A percentile compares a stretch with the other conserved stretches of the same genome.
Conservation (phyloP, 2,113 vertebrate species). For the Ceratotherium simum region DNA sequence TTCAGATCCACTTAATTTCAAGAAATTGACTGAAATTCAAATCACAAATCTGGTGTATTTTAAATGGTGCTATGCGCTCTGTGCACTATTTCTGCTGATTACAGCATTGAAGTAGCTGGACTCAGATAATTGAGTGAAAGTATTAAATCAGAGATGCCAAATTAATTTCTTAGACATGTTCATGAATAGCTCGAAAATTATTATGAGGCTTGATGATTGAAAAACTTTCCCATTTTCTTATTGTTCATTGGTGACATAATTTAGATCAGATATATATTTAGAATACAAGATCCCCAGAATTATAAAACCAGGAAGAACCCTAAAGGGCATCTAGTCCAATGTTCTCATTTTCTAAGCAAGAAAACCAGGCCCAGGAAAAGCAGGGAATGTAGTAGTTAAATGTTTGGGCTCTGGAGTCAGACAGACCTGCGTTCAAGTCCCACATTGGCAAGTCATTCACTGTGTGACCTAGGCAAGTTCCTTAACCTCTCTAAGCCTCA, state of each 20-base stretch:
- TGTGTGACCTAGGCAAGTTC: not conserved
- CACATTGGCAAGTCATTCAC: not conserved
- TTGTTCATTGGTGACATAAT: not conserved
- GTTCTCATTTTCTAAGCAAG: not conserved
- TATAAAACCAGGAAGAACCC: not conserved
- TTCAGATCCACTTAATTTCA: constrained; percentile 72
- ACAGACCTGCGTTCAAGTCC: not conserved
- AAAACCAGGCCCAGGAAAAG: not conserved
- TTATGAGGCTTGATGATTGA: constrained; percentile 33
- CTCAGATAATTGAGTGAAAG: constrained; percentile 55
- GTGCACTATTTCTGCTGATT: constrained; percentile 50
- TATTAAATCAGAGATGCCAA: constrained; percentile 57
- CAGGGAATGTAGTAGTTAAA: not conserved
- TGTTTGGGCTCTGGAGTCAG: not conserved
- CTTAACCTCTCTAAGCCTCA: not conserved
- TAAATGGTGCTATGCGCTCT: not conserved
- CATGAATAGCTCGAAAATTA: constrained; percentile 62
- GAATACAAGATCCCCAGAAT: constrained; percentile 9
- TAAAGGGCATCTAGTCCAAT: not conserved
- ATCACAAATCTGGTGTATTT: constrained; percentile 40
- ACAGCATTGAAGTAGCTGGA: constrained; percentile 47
- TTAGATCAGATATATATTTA: constrained; percentile 16
- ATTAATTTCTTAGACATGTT: constrained; percentile 65
- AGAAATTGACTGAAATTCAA: constrained; percentile 71
- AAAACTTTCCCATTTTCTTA: constrained; percentile 43